Evolutionary conservation across 2,113 vertebrate species (phyloP), one percentile per base, ranked within the genome.

Genomic region (Dasypus novemcinctus): DNA sequence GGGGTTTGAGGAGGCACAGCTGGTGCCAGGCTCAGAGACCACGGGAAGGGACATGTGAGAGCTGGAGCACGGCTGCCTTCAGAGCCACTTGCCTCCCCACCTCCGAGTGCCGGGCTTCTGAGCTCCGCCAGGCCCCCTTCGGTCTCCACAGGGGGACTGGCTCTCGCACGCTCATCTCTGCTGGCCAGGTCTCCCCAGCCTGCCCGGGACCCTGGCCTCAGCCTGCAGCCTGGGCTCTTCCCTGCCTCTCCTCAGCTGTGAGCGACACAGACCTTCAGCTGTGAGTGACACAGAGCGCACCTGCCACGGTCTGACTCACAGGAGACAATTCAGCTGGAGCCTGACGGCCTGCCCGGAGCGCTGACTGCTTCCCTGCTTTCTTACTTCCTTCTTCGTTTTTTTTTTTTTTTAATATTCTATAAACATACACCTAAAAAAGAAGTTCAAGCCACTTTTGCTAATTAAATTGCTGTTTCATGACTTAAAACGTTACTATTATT

Each of bases 401-500:
- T 79, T 18, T 46, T 21, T 25, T 49, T 66, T 68, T 59, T 21
- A 23, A 59, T n/a, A 59, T 86, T 52, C 41, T 29, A 27, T 36
- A 72, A 87, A 57, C 46, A 36, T 46, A 54, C 54, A 82, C 57
- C 79, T 75, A n/a, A 54, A 71, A 71, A 71, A 27, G 33, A 87
- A 87, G 52, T 29, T 71, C 84, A 87, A 87, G 66, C 21, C 52
- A 27, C 71, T 71, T 68, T 36, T 38, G n/a, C 66, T 87, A 87
- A 87, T 87, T 87, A 87, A 87, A 87, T 87, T 87, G 66, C 84
- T 87, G 57, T 87, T 72, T 68, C n/a, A 87, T 54, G 49, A 87
- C 84, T 87, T 87, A 71, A 71, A 87, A 87, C 72, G 84, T 71
- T 87, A 87, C 71, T 87, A 87, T 72, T 87, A 87, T 87, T 87